Base-by-base conservation (phyloP, 2,888 invertebrate species). In the Cacoxenus indagator region DNA sequence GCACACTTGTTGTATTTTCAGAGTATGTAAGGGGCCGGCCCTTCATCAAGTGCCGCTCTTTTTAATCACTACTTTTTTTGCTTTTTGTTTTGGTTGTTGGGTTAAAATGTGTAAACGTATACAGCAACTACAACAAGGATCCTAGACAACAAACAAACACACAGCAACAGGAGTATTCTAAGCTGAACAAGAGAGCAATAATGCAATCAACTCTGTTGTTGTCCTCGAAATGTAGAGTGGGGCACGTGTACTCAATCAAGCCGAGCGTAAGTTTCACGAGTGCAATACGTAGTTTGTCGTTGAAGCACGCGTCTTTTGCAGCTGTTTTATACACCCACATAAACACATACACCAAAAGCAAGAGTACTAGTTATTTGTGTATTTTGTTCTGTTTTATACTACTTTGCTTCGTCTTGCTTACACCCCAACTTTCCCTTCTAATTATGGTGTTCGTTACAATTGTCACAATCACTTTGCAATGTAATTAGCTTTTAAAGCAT, bases 251-350 rank as follows among this genome's bases (percentile, higher is more conserved):
- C n/a, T n/a, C n/a, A n/a, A n/a, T n/a, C n/a, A n/a, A n/a, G n/a
- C n/a, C n/a, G n/a, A n/a, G n/a, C n/a, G n/a, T n/a, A n/a, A n/a
- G n/a, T n/a, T n/a, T n/a, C n/a, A n/a, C n/a, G n/a, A n/a, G n/a
- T n/a, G n/a, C n/a, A n/a, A n/a, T 37, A 37, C 37, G 37, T 14
- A 37, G 37, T 37, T n/a, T n/a, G n/a, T n/a, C n/a, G n/a, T n/a
- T n/a, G n/a, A 14, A n/a, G n/a, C 48, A 19, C 2, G 37, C 57
- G 66, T 67, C 73, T 73, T 69, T 70, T 74, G 73, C 75, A 82
- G 73, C 76, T 82, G 73, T 72, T 76, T 61, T 43, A 65, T 37
- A 54, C 26, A 46, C 66, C 55, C 65, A 65, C 19, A 31, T 43
- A 4, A 66, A 67, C 46, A 14, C 27, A 27, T 46, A 14, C 51